A percentile compares a stretch with the other conserved stretches of the same genome.
Conservation (phyloP, 2,113 vertebrate species). For the Hyperopisus bebe region DNA sequence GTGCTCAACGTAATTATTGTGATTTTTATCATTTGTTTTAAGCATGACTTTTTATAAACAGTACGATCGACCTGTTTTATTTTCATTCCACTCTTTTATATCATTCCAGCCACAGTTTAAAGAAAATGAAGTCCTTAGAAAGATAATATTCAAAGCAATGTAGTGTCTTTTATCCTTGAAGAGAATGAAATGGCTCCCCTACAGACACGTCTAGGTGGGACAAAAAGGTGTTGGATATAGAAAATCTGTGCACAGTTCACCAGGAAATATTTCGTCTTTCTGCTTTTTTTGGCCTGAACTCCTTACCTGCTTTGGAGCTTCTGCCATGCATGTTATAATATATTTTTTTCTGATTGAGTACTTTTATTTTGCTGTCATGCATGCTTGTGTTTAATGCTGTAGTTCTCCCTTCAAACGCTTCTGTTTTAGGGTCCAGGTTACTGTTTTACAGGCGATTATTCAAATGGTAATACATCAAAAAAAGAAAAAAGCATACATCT, state of each 20-base stretch:
- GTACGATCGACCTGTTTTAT: background rate
- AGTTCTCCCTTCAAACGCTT: background rate
- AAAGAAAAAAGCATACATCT: constrained; percentile 12
- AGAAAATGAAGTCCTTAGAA: background rate
- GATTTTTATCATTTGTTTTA: background rate
- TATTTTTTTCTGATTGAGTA: background rate
- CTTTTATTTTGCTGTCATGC: background rate
- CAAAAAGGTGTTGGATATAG: background rate
- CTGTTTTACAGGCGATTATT: constrained; percentile 5
- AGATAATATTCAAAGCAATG: background rate
- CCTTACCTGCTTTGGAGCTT: background rate
- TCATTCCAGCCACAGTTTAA: background rate
- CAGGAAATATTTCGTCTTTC: background rate
- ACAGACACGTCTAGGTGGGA: background rate
- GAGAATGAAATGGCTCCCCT: background rate
- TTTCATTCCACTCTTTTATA: background rate
- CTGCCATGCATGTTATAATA: background rate
- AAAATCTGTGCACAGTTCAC: background rate
- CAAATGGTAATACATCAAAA: constrained; percentile 23
- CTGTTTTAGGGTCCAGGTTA: constrained; percentile 3
- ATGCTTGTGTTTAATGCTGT: background rate
- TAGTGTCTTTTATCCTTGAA: background rate
- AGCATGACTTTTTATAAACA: background rate
- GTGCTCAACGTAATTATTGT: background rate
- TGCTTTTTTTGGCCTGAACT: background rate